Conservation (phyloP, 2,113 vertebrate species). For the Tor tambroides region DNA sequence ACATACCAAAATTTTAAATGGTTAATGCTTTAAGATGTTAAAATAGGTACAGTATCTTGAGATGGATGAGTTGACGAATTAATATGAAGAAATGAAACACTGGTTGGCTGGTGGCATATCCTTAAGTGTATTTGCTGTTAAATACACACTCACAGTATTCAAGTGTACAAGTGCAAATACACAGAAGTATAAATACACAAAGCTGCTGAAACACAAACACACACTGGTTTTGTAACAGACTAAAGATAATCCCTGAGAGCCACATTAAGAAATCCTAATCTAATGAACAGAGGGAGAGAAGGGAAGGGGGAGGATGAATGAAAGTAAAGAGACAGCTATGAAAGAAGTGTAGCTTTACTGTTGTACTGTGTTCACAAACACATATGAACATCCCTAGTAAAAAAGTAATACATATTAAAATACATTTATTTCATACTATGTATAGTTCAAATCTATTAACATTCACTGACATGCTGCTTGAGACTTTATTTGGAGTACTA, state of each 20-base stretch:
- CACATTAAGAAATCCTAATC: slow-evolving; percentile 27
- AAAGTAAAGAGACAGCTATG: background rate
- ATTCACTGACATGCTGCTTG: too few relatives aligned
- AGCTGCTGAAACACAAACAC: slow-evolving; percentile 11
- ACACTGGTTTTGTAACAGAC: slow-evolving; percentile 21
- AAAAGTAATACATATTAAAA: too few relatives aligned
- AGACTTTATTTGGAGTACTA: too few relatives aligned
- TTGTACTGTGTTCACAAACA: background rate
- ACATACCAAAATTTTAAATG: background rate
- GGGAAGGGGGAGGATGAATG: background rate
- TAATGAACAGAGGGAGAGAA: background rate
- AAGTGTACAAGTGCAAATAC: background rate
- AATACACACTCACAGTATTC: slow-evolving; percentile 7
- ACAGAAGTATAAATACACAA: background rate
- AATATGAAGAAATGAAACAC: background rate
- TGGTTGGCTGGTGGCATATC: background rate
- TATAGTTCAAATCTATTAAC: too few relatives aligned
- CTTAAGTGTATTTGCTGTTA: background rate
- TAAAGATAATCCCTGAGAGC: slow-evolving; percentile 28
- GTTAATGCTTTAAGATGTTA: background rate
- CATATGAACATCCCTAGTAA: too few relatives aligned
- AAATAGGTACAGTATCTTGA: background rate
- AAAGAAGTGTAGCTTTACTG: background rate
- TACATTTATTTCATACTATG: too few relatives aligned
- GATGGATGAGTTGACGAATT: background rate